These are phyloP conservation scores for Murina feae DNA, from an alignment of 2,113 vertebrate genomes.

Conservation along the genomic window DNA sequence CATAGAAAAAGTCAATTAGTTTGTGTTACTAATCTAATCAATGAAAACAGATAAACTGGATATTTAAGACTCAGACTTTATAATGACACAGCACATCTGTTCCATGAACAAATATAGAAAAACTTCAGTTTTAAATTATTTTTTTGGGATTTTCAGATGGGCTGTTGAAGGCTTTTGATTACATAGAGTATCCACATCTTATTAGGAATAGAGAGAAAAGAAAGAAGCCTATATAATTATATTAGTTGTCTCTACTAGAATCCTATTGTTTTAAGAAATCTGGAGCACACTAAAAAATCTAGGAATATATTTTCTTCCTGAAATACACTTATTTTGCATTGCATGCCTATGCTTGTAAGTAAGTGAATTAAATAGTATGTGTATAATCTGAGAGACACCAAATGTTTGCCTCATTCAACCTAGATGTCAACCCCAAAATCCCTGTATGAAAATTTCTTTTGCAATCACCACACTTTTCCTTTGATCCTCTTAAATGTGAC, in stretches of 20 bases:
- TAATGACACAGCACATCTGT: neutral
- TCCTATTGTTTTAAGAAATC: neutral
- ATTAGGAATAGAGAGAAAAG: neutral
- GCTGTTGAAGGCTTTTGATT: neutral
- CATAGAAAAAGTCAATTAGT: neutral
- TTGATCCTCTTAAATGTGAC: neutral
- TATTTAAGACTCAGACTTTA: constrained; percentile 5
- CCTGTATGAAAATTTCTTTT: neutral
- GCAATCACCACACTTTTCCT: neutral
- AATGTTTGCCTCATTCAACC: neutral
- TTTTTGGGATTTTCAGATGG: constrained; percentile 34
- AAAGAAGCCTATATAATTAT: neutral
- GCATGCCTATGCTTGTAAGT: neutral
- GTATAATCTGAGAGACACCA: neutral
- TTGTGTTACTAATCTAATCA: constrained; percentile 36
- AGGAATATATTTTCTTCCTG: neutral
- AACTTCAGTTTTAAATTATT: constrained; percentile 18
- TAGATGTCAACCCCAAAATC: neutral
- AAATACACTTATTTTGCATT: neutral
- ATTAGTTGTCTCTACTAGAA: neutral
- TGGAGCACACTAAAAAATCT: neutral
- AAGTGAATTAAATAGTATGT: neutral
- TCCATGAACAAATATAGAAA: constrained; percentile 10
- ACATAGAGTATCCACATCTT: neutral
- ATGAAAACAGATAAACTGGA: neutral